Evolutionary conservation across 2,797 vertebrate species (phyloP).

Genomic region (Ciconia nigra): DNA sequence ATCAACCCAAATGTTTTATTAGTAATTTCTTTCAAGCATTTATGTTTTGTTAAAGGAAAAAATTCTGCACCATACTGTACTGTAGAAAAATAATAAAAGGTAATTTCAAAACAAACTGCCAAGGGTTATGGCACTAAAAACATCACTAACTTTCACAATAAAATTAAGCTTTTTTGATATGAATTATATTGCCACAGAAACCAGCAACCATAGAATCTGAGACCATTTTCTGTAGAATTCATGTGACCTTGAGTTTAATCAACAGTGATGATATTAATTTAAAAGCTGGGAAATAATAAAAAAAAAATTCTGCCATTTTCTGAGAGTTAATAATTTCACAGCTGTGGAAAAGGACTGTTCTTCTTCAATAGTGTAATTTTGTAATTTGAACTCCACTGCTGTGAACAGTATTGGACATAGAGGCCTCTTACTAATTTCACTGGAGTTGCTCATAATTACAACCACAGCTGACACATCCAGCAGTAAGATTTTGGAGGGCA

Average conservation of each 20-base stretch:
- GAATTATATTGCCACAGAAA: constrained; percentile 49
- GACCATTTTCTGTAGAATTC: neutral
- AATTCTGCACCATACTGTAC: neutral
- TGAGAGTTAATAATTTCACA: neutral
- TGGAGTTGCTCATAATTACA: neutral
- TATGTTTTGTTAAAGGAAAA: neutral
- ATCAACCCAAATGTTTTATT: neutral
- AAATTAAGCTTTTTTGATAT: neutral
- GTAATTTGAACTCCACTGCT: neutral
- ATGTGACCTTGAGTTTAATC: constrained; percentile 5
- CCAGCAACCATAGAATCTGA: neutral
- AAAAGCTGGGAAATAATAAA: neutral
- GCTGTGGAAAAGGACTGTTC: neutral
- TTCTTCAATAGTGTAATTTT: neutral
- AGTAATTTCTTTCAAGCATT: neutral
- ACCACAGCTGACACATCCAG: neutral
- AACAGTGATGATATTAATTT: neutral
- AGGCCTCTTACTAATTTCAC: neutral
- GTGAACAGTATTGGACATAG: neutral
- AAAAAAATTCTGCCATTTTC: neutral
- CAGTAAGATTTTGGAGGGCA: neutral
- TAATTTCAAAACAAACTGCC: constrained; percentile 11
- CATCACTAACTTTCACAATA: neutral
- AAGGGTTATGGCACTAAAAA: neutral
- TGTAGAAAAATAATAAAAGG: neutral